Percentiles rank a stretch among this genome's conserved stretches.
These are phyloP conservation scores for Hydrolagus affinis DNA, from an alignment of 2,113 vertebrate species.

Conservation along the genomic window DNA sequence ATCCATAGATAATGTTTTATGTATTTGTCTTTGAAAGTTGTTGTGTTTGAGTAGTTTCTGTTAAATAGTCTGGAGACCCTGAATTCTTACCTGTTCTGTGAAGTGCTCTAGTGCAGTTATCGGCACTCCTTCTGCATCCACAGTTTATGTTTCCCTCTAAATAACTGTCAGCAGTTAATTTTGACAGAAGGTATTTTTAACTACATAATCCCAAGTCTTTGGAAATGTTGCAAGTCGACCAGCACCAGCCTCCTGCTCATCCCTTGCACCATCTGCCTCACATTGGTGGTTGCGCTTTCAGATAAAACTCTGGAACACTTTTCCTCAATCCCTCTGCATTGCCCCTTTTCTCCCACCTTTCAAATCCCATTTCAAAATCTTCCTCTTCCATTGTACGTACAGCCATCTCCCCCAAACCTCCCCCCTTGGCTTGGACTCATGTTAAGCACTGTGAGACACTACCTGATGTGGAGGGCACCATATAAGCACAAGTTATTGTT, in stretches of 20 bases:
- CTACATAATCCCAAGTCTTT: background rate
- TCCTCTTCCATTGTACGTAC: too few relatives aligned
- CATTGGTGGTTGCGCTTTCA: too few relatives aligned
- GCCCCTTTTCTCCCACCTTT: too few relatives aligned
- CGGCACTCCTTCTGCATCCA: background rate
- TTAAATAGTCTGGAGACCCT: background rate
- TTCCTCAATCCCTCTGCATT: background rate
- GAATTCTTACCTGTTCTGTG: background rate
- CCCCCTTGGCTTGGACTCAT: too few relatives aligned
- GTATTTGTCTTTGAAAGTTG: background rate
- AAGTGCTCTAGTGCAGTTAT: background rate
- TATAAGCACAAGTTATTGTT: too few relatives aligned
- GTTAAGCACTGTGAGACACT: too few relatives aligned
- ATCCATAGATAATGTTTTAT: background rate
- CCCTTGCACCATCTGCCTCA: too few relatives aligned
- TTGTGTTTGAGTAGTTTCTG: background rate
- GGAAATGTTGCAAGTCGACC: too few relatives aligned
- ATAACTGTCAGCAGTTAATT: background rate
- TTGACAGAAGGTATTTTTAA: background rate
- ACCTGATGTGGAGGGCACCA: background rate
- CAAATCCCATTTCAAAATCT: too few relatives aligned
- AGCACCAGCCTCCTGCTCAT: too few relatives aligned
- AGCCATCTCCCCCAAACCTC: too few relatives aligned
- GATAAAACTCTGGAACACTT: background rate
- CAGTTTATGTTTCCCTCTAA: background rate